Conservation (phyloP, 2,797 vertebrate species). For the Falco novaeseelandiae region DNA sequence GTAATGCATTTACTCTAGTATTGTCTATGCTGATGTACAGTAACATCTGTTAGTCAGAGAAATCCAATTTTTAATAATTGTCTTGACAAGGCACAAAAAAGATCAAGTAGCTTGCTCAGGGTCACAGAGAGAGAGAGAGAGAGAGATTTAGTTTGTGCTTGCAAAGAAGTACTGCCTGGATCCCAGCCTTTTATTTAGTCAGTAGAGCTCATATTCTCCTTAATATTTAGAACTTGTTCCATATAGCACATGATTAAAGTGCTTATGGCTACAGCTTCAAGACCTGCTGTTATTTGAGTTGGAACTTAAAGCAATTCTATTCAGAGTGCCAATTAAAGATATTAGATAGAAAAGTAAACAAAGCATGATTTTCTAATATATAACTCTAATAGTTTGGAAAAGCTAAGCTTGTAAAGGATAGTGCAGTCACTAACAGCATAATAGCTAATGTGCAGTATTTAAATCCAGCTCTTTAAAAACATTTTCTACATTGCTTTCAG, state of each 20-base stretch:
- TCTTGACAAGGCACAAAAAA: constrained; percentile 43
- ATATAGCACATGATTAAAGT: background rate
- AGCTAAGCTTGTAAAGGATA: background rate
- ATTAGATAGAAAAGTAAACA: constrained; percentile 46
- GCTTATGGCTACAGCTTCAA: background rate
- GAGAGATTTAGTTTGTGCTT: constrained; percentile 26
- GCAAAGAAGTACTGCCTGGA: constrained; percentile 44
- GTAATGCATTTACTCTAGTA: background rate
- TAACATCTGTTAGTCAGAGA: constrained; percentile 53
- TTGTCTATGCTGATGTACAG: background rate
- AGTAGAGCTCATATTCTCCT: background rate
- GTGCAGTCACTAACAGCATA: constrained; percentile 9
- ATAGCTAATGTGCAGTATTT: background rate
- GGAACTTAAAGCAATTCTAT: constrained; percentile 2
- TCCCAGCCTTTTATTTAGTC: constrained; percentile 4
- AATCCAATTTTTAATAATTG: constrained; percentile 25
- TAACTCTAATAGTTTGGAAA: constrained; percentile 10
- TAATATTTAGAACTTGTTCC: constrained; percentile 39
- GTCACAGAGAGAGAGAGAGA: constrained; percentile 51
- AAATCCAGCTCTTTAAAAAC: constrained; percentile 16
- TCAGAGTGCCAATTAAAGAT: background rate
- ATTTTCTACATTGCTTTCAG: constrained; percentile 6
- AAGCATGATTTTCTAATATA: background rate
- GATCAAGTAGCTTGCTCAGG: constrained; percentile 31
- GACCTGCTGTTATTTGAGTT: constrained; percentile 9